These are phyloP conservation scores for Prochilodus magdalenae DNA, from an alignment of 2,113 vertebrate species.

Conservation along the genomic window DNA sequence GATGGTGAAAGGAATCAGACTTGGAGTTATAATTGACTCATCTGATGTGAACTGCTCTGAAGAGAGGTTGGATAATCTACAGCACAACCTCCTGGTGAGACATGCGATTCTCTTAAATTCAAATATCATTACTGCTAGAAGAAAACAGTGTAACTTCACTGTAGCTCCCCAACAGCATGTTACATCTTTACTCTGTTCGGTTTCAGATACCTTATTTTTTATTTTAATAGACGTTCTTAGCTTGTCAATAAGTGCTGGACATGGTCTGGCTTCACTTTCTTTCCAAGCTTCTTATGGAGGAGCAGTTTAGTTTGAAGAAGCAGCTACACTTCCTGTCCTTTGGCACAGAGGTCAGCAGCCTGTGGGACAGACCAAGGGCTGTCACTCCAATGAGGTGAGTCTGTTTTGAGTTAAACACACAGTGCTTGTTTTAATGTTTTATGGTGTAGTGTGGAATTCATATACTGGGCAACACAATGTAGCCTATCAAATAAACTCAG, in stretches of 20 bases:
- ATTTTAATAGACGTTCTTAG: not conserved
- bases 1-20: conserved; percentile 73
- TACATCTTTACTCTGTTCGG: no score
- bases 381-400: conserved; percentile 68
- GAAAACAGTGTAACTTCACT: no score
- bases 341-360: conserved; percentile 58
- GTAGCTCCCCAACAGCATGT: no score
- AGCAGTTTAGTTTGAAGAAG: conserved; percentile 80
- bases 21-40: conserved; percentile 76
- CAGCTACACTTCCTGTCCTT: conserved; percentile 78
- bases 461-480: no score
- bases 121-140: not conserved
- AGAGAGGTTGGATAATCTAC: conserved; percentile 69
- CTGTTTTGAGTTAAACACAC: not conserved
- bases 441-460: no score
- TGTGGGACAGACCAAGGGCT: conserved; percentile 73
- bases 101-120: not conserved
- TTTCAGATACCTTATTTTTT: no score
- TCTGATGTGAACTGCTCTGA: conserved; percentile 63
- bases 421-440: no score
- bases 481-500: no score
- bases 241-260: not conserved
- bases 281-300: conserved; percentile 76
- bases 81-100: conserved; percentile 77
- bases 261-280: not conserved